Evolutionary conservation across 1,140 invertebrate species (phyloP).

Genomic region (Plodia interpunctella): DNA sequence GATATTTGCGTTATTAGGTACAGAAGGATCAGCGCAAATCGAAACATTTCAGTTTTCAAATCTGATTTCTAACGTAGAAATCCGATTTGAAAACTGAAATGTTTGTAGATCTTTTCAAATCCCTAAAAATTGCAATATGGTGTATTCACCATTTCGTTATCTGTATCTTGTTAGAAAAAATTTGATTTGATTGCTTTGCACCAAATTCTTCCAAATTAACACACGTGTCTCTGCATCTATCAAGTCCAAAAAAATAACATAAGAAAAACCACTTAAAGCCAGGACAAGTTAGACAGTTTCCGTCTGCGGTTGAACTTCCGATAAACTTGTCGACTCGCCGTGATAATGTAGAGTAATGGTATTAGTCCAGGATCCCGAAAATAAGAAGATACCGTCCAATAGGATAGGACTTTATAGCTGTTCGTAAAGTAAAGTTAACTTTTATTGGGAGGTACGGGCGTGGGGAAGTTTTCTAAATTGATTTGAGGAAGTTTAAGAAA

Average conservation of each 20-base stretch:
- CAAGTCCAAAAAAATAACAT: not conserved
- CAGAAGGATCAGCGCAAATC: too few relatives aligned
- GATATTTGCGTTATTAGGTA: too few relatives aligned
- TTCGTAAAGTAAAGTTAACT: slow-evolving; percentile 1
- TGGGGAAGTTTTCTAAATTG: not conserved
- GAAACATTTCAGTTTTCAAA: too few relatives aligned
- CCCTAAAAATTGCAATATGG: too few relatives aligned
- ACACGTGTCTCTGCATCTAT: not conserved
- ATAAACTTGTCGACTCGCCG: slow-evolving; percentile 4
- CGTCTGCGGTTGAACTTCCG: not conserved
- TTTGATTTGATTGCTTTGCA: too few relatives aligned
- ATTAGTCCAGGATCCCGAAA: not conserved
- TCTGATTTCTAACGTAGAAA: too few relatives aligned
- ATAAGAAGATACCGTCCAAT: slow-evolving; percentile 2
- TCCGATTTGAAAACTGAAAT: too few relatives aligned
- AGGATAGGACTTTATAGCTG: not conserved
- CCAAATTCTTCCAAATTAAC: too few relatives aligned
- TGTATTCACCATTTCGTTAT: too few relatives aligned
- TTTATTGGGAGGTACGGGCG: not conserved
- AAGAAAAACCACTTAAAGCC: not conserved
- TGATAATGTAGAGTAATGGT: slow-evolving; percentile 5
- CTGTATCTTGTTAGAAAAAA: too few relatives aligned
- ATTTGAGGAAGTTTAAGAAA: not conserved
- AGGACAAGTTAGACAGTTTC: not conserved
- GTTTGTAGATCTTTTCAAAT: too few relatives aligned